These are phyloP conservation scores for Danio kyathit DNA, from an alignment of 2,797 vertebrate genomes.

Conservation along the genomic window DNA sequence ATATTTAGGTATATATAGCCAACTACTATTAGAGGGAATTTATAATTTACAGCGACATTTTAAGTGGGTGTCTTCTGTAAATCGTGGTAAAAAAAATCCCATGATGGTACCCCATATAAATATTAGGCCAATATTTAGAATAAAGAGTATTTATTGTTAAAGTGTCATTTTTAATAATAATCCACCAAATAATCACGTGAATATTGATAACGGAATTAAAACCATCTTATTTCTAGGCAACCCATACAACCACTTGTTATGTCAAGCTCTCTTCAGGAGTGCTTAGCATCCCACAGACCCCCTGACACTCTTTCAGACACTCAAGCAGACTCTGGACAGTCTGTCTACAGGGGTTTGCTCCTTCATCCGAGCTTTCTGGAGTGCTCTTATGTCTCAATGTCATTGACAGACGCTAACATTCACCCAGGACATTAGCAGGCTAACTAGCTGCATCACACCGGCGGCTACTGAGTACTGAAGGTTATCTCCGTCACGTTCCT, in stretches of 20 bases:
- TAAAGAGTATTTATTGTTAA: no score
- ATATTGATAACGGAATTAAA: background rate
- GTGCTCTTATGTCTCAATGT: constrained; percentile 67
- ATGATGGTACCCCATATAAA: no score
- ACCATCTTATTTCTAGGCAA: background rate
- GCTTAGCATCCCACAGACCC: constrained; percentile 16
- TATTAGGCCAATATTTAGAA: no score
- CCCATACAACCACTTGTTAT: background rate
- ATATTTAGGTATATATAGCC: no score
- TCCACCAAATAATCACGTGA: background rate
- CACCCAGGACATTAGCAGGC: constrained; percentile 67
- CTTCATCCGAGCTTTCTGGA: background rate
- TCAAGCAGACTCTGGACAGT: background rate
- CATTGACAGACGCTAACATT: constrained; percentile 62
- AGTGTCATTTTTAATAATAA: background rate
- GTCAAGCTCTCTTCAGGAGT: constrained; percentile 1
- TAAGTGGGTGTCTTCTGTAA: no score
- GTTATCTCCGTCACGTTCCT: background rate
- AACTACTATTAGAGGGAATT: no score
- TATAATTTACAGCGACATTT: no score
- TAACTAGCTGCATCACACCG: constrained; percentile 52
- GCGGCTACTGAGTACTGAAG: constrained; percentile 28
- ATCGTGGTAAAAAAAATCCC: no score
- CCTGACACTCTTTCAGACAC: constrained; percentile 13
- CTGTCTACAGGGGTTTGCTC: background rate